Evolutionary conservation across 2,888 invertebrate species (phyloP).

Genomic region (Drosophila bunnanda): DNA sequence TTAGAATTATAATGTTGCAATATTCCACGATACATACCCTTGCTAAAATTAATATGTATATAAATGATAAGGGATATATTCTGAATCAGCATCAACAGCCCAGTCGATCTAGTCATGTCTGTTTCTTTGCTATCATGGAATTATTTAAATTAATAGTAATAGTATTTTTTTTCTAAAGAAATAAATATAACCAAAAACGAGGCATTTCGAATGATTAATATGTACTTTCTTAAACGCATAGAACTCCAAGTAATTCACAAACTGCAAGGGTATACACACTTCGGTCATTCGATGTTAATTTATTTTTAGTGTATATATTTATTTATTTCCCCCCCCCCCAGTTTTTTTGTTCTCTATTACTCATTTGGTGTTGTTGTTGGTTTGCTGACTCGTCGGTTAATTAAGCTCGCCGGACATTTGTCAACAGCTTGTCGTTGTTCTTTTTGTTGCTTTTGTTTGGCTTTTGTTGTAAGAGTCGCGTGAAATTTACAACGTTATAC

Average conservation of each 20-base stretch:
- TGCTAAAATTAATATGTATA: too few species aligned
- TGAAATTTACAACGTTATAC: constrained; percentile 63
- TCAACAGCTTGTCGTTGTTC: constrained; percentile 35
- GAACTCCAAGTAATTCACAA: background rate
- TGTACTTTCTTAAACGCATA: too few species aligned
- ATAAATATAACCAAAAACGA: too few species aligned
- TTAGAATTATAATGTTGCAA: background rate
- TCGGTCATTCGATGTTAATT: background rate
- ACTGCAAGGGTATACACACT: background rate
- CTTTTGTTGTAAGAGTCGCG: constrained; percentile 51
- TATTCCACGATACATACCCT: too few species aligned
- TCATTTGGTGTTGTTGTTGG: constrained; percentile 16
- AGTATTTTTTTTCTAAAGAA: too few species aligned
- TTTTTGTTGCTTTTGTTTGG: constrained; percentile 31
- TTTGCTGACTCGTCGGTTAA: constrained; percentile 24
- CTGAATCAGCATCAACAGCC: background rate
- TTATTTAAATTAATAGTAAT: too few species aligned
- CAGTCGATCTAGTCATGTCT: background rate
- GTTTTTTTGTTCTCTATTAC: constrained; percentile 22
- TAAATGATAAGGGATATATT: background rate
- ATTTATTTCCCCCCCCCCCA: background rate
- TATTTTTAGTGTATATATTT: constrained; percentile 1
- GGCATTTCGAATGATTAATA: too few species aligned
- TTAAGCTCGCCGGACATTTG: constrained; percentile 42
- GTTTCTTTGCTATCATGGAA: too few species aligned